These are phyloP conservation scores for Temnothorax curvispinosus DNA, from an alignment of 1,140 invertebrate species.

Conservation along the genomic window DNA sequence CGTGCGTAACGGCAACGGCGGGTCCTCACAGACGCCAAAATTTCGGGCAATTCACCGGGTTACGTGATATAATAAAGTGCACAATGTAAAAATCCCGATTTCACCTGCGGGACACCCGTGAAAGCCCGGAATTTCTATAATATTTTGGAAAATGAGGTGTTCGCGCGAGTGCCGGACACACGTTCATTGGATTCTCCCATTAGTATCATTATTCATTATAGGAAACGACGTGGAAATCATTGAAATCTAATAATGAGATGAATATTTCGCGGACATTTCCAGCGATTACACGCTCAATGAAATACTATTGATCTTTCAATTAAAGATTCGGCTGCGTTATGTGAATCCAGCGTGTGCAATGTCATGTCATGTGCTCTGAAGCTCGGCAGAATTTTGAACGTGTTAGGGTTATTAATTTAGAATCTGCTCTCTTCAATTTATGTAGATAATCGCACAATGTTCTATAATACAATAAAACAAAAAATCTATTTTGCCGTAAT, in stretches of 20 bases:
- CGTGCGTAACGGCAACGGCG: not conserved
- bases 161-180: not conserved
- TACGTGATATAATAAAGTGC: conserved; percentile 17
- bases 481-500: not conserved
- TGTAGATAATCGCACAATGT: not conserved
- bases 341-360: not conserved
- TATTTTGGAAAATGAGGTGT: conserved; percentile 17
- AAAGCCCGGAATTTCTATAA: conserved; percentile 31
- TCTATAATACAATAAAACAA: not conserved
- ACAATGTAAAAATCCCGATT: conserved; percentile 38
- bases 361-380: not conserved
- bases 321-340: not conserved
- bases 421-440: not conserved
- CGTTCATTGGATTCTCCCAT: conserved; percentile 22
- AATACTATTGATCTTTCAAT: conserved; percentile 32
- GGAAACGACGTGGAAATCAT: conserved; percentile 36
- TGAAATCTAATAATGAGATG: conserved; percentile 39
- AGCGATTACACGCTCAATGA: conserved; percentile 25
- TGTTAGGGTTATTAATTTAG: not conserved
- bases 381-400: not conserved
- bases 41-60: not conserved
- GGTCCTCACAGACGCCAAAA: not conserved
- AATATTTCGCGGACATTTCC: conserved; percentile 39
- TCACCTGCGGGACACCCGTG: not conserved
- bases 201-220: conserved; percentile 45